Percentiles rank a stretch among this genome's conserved stretches.
Conservation (phyloP, 64 coral and sea anemone genomes). For the Montipora sp. region DNA sequence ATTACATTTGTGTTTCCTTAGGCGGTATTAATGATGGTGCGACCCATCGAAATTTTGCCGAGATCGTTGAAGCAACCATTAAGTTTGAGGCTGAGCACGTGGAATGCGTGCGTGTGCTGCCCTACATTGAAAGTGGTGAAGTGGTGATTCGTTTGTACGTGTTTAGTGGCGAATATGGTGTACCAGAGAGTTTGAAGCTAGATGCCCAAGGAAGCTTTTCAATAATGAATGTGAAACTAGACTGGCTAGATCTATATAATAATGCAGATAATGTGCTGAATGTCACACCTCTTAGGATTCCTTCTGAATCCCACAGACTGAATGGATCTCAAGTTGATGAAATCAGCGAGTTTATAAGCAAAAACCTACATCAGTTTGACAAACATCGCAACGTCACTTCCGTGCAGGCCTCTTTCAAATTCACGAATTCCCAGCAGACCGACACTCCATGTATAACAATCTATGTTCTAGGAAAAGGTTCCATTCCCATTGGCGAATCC, state of each 20-base stretch:
- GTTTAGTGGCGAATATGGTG: not conserved
- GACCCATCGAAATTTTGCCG: no score
- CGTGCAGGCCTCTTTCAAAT: constrained; percentile 23
- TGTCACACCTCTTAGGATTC: not conserved
- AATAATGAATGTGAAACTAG: not conserved
- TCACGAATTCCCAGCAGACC: constrained; percentile 1
- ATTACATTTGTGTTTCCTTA: no score
- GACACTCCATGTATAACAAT: not conserved
- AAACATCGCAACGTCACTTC: constrained; percentile 29
- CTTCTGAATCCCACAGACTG: not conserved
- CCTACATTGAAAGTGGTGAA: not conserved
- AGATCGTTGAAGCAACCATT: not conserved
- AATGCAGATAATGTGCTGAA: not conserved
- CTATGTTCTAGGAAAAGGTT: constrained; percentile 48
- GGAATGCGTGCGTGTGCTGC: constrained; percentile 25
- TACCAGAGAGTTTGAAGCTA: not conserved
- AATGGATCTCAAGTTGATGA: not conserved
- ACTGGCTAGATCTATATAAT: constrained; percentile 1
- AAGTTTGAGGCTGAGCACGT: constrained; percentile 24
- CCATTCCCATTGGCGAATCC: constrained; percentile 33
- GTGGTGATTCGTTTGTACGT: not conserved
- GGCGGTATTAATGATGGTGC: no score
- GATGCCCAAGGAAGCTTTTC: not conserved
- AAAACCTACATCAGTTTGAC: not conserved
- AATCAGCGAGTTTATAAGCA: not conserved